Percentiles rank a stretch among this genome's conserved stretches.
Evolutionary conservation across 2,113 vertebrate species (phyloP).

Genomic region (Paramormyrops kingsleyae): DNA sequence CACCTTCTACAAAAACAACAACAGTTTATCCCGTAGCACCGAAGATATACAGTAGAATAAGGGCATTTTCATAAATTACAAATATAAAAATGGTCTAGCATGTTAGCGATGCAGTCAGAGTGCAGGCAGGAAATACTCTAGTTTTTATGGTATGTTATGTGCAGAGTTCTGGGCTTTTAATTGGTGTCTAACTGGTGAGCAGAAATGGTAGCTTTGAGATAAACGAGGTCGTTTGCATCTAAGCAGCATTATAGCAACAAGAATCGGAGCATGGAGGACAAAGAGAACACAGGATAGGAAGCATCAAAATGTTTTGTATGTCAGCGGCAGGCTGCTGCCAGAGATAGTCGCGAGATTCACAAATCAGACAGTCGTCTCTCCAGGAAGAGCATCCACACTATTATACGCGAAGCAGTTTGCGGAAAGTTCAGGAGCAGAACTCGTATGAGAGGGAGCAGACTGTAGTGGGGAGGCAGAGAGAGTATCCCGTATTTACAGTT

Average conservation of each 20-base stretch:
- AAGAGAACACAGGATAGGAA: background rate
- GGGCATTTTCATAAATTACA: background rate
- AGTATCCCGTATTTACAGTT: background rate
- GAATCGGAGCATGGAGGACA: background rate
- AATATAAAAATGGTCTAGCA: background rate
- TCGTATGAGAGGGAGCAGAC: background rate
- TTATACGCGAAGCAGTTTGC: background rate
- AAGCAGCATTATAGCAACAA: background rate
- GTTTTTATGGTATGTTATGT: background rate
- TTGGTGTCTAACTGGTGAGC: background rate
- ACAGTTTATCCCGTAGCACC: background rate
- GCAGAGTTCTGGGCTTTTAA: background rate
- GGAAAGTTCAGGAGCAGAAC: background rate
- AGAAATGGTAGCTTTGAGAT: background rate
- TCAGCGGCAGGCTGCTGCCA: background rate
- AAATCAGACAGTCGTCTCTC: background rate
- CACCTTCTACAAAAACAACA: conserved; percentile 4
- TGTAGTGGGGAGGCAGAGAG: background rate
- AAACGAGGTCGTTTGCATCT: background rate
- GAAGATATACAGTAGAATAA: background rate
- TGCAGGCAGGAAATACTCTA: background rate
- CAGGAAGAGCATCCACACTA: background rate
- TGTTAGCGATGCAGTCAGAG: background rate
- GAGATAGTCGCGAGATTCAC: background rate
- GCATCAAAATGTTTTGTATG: background rate